Evolutionary conservation across 2,888 invertebrate genomes (phyloP).

Genomic region (Anorthoa munda): DNA sequence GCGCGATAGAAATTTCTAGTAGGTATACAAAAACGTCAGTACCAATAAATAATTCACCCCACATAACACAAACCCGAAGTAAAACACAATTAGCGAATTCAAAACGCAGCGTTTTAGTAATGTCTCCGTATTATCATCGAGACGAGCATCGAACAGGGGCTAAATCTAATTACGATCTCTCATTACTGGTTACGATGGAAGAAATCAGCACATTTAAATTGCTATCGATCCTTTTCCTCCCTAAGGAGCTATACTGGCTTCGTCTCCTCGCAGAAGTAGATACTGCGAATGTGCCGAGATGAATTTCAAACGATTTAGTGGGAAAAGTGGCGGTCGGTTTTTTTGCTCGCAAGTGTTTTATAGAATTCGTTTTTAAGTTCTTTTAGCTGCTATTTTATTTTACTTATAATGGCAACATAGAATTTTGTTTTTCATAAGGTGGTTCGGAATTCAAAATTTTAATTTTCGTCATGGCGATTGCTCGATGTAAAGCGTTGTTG

Average conservation of each 20-base stretch:
- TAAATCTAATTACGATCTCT: constrained; percentile 83
- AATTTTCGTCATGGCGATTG: too few relatives aligned
- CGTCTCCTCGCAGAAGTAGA: constrained; percentile 53
- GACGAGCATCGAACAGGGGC: constrained; percentile 66
- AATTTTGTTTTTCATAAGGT: too few relatives aligned
- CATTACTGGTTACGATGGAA: constrained; percentile 81
- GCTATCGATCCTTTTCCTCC: constrained; percentile 75
- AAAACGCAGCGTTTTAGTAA: constrained; percentile 61
- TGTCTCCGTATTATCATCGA: constrained; percentile 39
- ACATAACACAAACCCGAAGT: constrained; percentile 31
- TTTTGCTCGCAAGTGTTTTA: constrained; percentile 42
- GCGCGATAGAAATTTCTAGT: neutral
- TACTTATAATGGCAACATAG: too few relatives aligned
- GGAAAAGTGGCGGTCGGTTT: constrained; percentile 35
- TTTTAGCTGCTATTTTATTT: neutral
- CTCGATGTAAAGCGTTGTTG: too few relatives aligned
- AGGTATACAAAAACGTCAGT: neutral
- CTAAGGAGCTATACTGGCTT: constrained; percentile 67
- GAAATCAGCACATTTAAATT: constrained; percentile 76
- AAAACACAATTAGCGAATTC: constrained; percentile 59
- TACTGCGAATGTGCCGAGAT: constrained; percentile 67
- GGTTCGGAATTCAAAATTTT: too few relatives aligned
- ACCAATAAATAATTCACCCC: constrained; percentile 13
- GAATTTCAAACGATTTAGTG: constrained; percentile 73
- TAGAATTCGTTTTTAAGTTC: constrained; percentile 15